phyloP scores from a whole-genome alignment of 2,888 invertebrate species.

The Oscheius sp. region DNA sequence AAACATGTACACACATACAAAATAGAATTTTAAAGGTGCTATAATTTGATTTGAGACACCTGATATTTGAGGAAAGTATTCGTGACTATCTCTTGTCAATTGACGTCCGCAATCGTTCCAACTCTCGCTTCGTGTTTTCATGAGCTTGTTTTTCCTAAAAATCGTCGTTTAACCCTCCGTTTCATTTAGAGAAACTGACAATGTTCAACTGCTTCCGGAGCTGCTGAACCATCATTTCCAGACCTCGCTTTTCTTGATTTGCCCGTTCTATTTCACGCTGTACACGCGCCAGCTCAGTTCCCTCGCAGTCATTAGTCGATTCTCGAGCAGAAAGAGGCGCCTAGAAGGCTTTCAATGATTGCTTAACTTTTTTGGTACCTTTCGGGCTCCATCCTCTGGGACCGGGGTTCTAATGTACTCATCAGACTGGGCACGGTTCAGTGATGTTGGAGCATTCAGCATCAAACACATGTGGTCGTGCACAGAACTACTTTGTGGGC shows the following conservation, averaged over 20 bases:
- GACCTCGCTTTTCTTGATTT: constrained; percentile 52
- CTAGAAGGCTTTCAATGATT: constrained; percentile 32
- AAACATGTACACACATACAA: not conserved
- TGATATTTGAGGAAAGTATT: not conserved
- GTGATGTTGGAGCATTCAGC: constrained; percentile 56
- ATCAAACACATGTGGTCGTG: constrained; percentile 61
- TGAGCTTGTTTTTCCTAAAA: constrained; percentile 56
- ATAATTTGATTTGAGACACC: not conserved
- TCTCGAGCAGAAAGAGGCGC: constrained; percentile 56
- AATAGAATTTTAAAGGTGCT: not conserved
- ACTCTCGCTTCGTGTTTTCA: constrained; percentile 54
- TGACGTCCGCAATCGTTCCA: constrained; percentile 53
- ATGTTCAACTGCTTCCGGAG: constrained; percentile 54
- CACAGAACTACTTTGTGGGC: constrained; percentile 48
- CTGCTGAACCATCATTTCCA: constrained; percentile 53
- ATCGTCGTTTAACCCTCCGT: not conserved
- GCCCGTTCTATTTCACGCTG: constrained; percentile 49
- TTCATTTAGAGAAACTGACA: constrained; percentile 27
- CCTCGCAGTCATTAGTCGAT: constrained; percentile 52
- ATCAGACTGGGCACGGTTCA: constrained; percentile 57
- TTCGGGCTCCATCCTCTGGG: constrained; percentile 41
- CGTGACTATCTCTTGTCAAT: constrained; percentile 42
- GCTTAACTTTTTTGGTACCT: constrained; percentile 11
- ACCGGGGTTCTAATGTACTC: constrained; percentile 51
- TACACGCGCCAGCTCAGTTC: constrained; percentile 42